Evolutionary conservation across 2,888 invertebrate genomes (phyloP).

Genomic region (Phortica magna): DNA sequence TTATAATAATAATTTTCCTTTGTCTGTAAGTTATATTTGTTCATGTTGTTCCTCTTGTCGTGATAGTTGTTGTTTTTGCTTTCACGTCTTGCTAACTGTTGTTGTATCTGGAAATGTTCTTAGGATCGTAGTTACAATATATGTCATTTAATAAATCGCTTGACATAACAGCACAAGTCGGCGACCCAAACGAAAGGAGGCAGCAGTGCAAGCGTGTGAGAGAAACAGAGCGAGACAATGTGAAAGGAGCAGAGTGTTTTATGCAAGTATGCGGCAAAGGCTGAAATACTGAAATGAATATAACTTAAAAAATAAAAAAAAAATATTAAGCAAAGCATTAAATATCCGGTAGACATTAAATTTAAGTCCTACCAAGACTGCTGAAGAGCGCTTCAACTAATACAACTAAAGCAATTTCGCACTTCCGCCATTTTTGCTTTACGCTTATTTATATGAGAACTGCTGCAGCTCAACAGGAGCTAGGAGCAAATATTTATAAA

Average conservation of each 20-base stretch:
- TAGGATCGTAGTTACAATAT: constrained; percentile 34
- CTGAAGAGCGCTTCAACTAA: constrained; percentile 53
- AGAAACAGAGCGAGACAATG: constrained; percentile 30
- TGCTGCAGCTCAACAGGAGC: background rate
- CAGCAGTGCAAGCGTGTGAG: constrained; percentile 33
- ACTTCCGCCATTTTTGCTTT: background rate
- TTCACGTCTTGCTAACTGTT: constrained; percentile 32
- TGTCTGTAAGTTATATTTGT: constrained; percentile 49
- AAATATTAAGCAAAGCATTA: constrained; percentile 72
- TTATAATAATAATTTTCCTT: constrained; percentile 65
- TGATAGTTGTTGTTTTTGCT: constrained; percentile 49
- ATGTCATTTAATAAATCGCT: constrained; percentile 70
- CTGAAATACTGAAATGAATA: constrained; percentile 22
- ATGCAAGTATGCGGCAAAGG: constrained; percentile 45
- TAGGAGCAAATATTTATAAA: background rate
- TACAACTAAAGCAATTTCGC: constrained; percentile 42
- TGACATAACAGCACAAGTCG: constrained; percentile 59
- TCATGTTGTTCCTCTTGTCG: constrained; percentile 40
- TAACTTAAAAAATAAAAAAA: constrained; percentile 11
- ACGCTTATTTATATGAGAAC: constrained; percentile 23
- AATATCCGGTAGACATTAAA: constrained; percentile 72
- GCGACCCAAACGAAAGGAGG: constrained; percentile 32
- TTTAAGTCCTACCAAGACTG: constrained; percentile 55
- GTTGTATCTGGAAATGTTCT: constrained; percentile 43
- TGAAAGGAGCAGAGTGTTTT: constrained; percentile 42